A percentile compares a stretch with the other conserved stretches of the same genome.
Conservation (phyloP, 2,888 invertebrate species). For the Carabus problematicus region DNA sequence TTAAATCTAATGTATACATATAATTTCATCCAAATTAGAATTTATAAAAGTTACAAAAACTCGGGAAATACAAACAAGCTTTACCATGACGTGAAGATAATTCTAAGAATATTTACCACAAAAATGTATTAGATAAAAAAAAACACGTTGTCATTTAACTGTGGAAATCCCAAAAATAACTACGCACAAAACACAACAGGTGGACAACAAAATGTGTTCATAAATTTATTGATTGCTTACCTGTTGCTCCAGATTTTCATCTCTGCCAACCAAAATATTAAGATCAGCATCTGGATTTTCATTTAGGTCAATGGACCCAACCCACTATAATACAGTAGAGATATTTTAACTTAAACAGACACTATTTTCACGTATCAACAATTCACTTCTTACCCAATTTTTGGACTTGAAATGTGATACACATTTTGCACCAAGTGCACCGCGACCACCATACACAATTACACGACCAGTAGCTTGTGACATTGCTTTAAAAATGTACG, state of each 20-base stretch:
- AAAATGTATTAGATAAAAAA: background rate
- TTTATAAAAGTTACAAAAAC: background rate
- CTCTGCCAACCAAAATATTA: slow-evolving; percentile 84
- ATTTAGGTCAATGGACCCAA: slow-evolving; percentile 57
- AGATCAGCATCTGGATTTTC: slow-evolving; percentile 75
- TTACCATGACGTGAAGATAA: background rate
- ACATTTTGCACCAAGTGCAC: slow-evolving; percentile 90
- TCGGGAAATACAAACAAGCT: background rate
- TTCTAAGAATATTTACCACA: background rate
- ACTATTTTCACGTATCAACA: slow-evolving; percentile 44
- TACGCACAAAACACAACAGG: too few species aligned
- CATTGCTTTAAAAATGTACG: slow-evolving; percentile 22
- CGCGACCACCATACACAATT: slow-evolving; percentile 93
- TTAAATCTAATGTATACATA: too few species aligned
- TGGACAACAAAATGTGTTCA: background rate
- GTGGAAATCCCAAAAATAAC: too few species aligned
- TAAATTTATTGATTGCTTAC: slow-evolving; percentile 44
- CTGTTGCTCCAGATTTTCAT: slow-evolving; percentile 78
- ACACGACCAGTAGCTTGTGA: slow-evolving; percentile 66
- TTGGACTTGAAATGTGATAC: slow-evolving; percentile 88
- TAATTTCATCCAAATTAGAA: too few species aligned
- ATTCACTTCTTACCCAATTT: slow-evolving; percentile 76
- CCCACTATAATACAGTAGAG: slow-evolving; percentile 53
- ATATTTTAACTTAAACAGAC: slow-evolving; percentile 36
- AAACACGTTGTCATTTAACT: background rate